Conservation (phyloP, 2,113 vertebrate species). For the Delphinus delphis region DNA sequence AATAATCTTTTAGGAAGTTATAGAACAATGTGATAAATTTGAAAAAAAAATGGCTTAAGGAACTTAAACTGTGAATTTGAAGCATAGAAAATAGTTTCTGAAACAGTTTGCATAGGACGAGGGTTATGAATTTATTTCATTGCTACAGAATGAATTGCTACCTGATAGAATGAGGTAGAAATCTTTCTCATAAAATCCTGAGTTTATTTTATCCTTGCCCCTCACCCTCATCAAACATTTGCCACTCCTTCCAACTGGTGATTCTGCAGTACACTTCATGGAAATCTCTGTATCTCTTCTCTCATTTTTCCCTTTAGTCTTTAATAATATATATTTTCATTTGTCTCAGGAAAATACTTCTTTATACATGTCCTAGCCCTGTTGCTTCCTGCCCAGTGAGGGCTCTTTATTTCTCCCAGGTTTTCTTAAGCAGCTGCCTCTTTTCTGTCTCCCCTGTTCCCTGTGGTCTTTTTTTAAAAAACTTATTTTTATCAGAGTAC, state of each 20-base stretch:
- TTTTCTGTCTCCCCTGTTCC: neutral
- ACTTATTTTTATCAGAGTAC: neutral
- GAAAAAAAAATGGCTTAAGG: neutral
- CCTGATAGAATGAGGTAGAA: neutral
- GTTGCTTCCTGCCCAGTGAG: neutral
- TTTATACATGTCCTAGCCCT: neutral
- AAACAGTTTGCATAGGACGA: neutral
- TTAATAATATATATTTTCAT: neutral
- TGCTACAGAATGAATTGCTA: neutral
- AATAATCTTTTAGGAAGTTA: constrained; percentile 29
- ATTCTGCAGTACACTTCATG: neutral
- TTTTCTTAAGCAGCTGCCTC: neutral
- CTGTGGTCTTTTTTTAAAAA: neutral
- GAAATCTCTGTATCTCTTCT: neutral
- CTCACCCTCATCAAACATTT: neutral
- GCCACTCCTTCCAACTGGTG: neutral
- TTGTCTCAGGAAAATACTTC: neutral
- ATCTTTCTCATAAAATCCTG: neutral
- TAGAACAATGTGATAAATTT: neutral
- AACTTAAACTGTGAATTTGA: neutral
- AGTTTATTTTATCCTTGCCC: neutral
- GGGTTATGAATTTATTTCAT: neutral
- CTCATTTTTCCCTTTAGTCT: neutral
- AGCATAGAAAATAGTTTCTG: neutral
- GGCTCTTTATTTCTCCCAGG: neutral